Percentiles rank a stretch among this genome's conserved stretches.
Evolutionary conservation across 2,888 invertebrate genomes (phyloP).

Genomic region (Parascotia fuliginaria): DNA sequence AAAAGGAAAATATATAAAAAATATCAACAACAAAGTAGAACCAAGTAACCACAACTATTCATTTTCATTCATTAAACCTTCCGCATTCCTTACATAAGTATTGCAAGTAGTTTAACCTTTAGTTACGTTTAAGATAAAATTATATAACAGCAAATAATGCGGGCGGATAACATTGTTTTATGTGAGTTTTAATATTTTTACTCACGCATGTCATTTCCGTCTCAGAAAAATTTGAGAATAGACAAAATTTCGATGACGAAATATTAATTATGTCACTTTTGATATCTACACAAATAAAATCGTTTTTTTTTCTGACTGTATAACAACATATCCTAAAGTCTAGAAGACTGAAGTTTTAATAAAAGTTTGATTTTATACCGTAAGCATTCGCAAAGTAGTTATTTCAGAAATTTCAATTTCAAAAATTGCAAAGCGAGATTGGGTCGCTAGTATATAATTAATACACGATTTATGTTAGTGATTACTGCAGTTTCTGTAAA

Average conservation of each 20-base stretch:
- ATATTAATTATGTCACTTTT: background rate
- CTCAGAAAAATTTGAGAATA: background rate
- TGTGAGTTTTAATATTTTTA: conserved; percentile 4
- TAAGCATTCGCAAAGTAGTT: too few relatives aligned
- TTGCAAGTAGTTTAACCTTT: conserved; percentile 23
- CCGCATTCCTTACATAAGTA: conserved; percentile 18
- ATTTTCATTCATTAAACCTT: conserved; percentile 9
- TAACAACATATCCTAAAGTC: too few relatives aligned
- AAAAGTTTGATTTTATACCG: too few relatives aligned
- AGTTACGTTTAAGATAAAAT: conserved; percentile 4
- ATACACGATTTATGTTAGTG: too few relatives aligned
- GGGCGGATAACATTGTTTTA: conserved; percentile 4
- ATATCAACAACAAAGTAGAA: background rate
- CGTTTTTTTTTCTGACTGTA: too few relatives aligned
- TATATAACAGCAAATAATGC: conserved; percentile 1
- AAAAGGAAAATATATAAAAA: background rate
- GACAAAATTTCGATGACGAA: background rate
- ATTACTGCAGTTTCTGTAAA: too few relatives aligned
- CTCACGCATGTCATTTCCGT: background rate
- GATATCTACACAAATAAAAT: too few relatives aligned
- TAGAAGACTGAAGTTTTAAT: too few relatives aligned
- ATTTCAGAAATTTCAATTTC: too few relatives aligned
- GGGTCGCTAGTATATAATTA: too few relatives aligned
- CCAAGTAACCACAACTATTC: background rate
- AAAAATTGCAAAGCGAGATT: too few relatives aligned